A percentile compares a stretch with the other conserved stretches of the same genome.
Evolutionary conservation across 2,797 vertebrate genomes (phyloP).

Genomic region (Staurois parvus): DNA sequence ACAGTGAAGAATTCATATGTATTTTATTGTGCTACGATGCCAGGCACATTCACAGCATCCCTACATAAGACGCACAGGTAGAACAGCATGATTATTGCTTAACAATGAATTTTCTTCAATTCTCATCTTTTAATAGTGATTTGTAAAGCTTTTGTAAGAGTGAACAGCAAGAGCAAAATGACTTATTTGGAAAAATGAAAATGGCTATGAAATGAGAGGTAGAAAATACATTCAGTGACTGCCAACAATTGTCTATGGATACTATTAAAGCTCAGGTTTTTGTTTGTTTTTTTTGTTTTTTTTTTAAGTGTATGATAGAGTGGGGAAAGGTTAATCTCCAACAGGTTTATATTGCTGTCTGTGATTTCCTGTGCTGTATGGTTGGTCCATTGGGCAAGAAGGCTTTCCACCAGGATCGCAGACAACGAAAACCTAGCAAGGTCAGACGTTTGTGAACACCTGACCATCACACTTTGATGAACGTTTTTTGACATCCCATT

Average conservation of each 20-base stretch:
- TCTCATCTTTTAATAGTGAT: slow-evolving; percentile 22
- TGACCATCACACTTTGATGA: no score
- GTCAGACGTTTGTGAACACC: no score
- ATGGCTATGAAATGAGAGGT: neutral
- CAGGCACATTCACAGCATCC: slow-evolving; percentile 21
- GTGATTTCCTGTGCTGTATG: no score
- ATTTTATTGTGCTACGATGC: slow-evolving; percentile 36
- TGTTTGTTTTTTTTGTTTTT: neutral
- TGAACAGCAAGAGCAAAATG: neutral
- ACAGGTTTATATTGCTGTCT: no score
- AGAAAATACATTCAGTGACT: neutral
- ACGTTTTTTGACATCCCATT: no score
- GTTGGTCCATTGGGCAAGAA: no score
- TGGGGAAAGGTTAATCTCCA: neutral
- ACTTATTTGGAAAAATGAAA: neutral
- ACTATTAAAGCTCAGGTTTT: neutral
- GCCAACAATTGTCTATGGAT: neutral
- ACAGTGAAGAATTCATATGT: slow-evolving; percentile 56
- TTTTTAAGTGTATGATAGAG: no score
- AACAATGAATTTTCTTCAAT: neutral
- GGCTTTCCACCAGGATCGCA: no score
- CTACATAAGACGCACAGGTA: neutral
- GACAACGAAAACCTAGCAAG: no score
- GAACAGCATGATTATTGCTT: slow-evolving; percentile 1
- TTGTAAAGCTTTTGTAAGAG: neutral